Conservation (phyloP, 2,888 invertebrate species). For the Epistrophella euchroma region DNA sequence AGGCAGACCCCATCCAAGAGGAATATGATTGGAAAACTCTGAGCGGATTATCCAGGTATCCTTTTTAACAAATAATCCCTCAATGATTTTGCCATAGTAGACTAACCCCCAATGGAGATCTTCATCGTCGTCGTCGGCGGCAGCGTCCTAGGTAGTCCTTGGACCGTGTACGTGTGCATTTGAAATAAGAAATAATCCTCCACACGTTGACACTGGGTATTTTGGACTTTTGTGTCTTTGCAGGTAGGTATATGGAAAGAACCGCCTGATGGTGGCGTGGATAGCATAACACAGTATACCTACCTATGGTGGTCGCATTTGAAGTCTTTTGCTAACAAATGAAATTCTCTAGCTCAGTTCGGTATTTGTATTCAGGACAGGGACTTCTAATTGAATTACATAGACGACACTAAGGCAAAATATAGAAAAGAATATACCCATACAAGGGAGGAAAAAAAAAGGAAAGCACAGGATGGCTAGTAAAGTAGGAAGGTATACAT, state of each 20-base stretch:
- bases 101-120: slow-evolving; percentile 1
- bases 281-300: neutral
- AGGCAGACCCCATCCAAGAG: neutral
- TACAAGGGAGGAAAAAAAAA: slow-evolving; percentile 27
- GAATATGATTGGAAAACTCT: slow-evolving; percentile 53
- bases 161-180: slow-evolving; percentile 56
- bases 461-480: slow-evolving; percentile 5
- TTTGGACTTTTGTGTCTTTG: slow-evolving; percentile 63
- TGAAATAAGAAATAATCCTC: slow-evolving; percentile 54
- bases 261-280: neutral
- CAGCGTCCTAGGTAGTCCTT: slow-evolving; percentile 1
- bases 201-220: slow-evolving; percentile 60
- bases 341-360: slow-evolving; percentile 62
- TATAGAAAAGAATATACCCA: slow-evolving; percentile 29
- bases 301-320: slow-evolving; percentile 24
- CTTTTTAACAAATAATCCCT: slow-evolving; percentile 65
- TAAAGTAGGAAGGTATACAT: neutral
- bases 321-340: slow-evolving; percentile 67
- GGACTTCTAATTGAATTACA: slow-evolving; percentile 75
- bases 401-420: slow-evolving; percentile 65
- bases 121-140: slow-evolving; percentile 1
- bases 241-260: slow-evolving; percentile 1
- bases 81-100: slow-evolving; percentile 37
- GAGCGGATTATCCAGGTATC: slow-evolving; percentile 59
- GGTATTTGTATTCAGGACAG: slow-evolving; percentile 74